phyloP scores from a whole-genome alignment of 2,797 vertebrate species.

The Enteromius paludinosus region DNA sequence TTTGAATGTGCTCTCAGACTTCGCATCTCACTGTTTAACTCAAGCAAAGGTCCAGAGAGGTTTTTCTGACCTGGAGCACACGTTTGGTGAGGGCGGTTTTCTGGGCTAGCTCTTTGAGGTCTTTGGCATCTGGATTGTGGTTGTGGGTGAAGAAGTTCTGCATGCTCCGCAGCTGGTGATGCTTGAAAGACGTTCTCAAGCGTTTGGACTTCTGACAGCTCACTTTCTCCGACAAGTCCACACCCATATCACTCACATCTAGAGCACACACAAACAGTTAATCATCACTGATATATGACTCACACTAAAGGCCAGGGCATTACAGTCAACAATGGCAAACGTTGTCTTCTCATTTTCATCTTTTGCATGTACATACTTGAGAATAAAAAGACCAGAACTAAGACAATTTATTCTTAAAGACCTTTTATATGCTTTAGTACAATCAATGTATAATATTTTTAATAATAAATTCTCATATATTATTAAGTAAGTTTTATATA shows the following conservation, averaged over 20 bases:
- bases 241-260: constrained; percentile 95
- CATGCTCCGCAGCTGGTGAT: constrained; percentile 98
- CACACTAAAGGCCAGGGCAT: background rate
- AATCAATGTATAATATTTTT: background rate
- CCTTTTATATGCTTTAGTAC: background rate
- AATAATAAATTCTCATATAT: background rate
- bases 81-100: constrained; percentile 98
- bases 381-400: background rate
- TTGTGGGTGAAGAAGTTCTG: constrained; percentile 99
- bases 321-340: background rate
- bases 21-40: background rate
- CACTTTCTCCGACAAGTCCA: constrained; percentile 93
- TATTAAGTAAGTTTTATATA: background rate
- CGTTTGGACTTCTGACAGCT: constrained; percentile 97
- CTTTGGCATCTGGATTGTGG: constrained; percentile 98
- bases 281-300: background rate
- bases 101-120: constrained; percentile 98
- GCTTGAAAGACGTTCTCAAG: constrained; percentile 98
- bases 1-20: background rate
- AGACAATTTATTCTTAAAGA: background rate
- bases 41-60: background rate
- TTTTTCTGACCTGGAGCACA: constrained; percentile 89
- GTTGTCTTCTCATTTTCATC: background rate
- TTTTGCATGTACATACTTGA: background rate
- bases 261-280: constrained; percentile 13